These are phyloP conservation scores for Cyanoderma ruficeps DNA, from an alignment of 2,113 vertebrate genomes.

Conservation along the genomic window DNA sequence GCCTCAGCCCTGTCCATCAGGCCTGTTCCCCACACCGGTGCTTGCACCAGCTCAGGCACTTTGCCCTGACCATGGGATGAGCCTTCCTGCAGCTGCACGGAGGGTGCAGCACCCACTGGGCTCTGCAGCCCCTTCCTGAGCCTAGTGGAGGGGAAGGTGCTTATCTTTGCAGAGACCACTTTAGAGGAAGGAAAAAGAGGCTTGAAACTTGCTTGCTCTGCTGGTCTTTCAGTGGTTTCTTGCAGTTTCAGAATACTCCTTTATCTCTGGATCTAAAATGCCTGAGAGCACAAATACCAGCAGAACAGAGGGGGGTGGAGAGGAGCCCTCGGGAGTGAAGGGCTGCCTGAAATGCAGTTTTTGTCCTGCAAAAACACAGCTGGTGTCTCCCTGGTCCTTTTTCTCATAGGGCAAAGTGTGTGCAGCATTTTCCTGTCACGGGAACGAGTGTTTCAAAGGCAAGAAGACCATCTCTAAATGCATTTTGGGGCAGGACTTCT, in stretches of 20 bases:
- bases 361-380: background rate
- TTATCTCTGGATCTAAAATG: background rate
- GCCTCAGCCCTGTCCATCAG: background rate
- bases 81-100: background rate
- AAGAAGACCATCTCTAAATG: conserved; percentile 3
- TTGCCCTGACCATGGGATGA: fast-evolving
- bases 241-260: background rate
- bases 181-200: conserved; percentile 1
- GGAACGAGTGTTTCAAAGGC: conserved; percentile 69
- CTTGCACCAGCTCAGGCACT: too few relatives aligned
- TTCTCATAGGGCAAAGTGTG: conserved; percentile 78
- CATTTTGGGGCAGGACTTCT: conserved; percentile 68
- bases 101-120: fast-evolving
- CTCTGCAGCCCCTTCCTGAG: background rate
- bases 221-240: background rate
- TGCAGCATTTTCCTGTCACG: conserved; percentile 40
- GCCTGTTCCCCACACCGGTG: background rate
- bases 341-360: background rate
- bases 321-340: background rate
- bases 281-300: background rate
- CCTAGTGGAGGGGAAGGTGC: background rate
- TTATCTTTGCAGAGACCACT: background rate
- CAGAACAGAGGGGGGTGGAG: background rate
- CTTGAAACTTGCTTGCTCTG: background rate
- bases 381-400: background rate